Conservation (phyloP, 2,797 vertebrate genomes). For the Halcyon leucocephala region DNA sequence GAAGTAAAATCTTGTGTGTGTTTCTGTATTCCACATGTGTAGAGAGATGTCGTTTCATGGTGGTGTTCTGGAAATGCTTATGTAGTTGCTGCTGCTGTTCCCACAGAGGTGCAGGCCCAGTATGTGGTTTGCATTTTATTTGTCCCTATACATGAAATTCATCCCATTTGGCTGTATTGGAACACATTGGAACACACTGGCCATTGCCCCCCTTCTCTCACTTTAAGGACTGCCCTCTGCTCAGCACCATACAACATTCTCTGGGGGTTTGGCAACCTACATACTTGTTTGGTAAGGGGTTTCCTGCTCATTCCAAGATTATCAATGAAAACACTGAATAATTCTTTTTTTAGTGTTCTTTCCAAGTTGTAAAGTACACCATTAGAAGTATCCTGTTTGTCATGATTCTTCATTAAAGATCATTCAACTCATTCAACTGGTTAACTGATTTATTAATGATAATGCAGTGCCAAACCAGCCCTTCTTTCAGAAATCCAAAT, state of each 20-base stretch:
- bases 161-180: background rate
- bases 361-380: background rate
- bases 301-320: background rate
- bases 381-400: background rate
- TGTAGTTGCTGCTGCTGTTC: background rate
- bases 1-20: background rate
- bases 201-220: rapidly evolving
- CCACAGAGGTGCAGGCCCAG: background rate
- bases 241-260: background rate
- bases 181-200: background rate
- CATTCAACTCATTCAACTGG: rapidly evolving
- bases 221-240: background rate
- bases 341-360: background rate
- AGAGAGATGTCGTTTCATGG: rapidly evolving
- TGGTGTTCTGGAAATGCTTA: background rate
- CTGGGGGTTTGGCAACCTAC: background rate
- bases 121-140: background rate
- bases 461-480: background rate
- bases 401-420: background rate
- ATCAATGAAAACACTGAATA: background rate
- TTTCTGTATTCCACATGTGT: rapidly evolving
- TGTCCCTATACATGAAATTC: rapidly evolving
- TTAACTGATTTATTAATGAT: background rate
- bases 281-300: background rate
- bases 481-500: background rate